A percentile compares a stretch with the other conserved stretches of the same genome.
phyloP scores from a whole-genome alignment of 2,888 invertebrate genomes.

The Busseola fusca region DNA sequence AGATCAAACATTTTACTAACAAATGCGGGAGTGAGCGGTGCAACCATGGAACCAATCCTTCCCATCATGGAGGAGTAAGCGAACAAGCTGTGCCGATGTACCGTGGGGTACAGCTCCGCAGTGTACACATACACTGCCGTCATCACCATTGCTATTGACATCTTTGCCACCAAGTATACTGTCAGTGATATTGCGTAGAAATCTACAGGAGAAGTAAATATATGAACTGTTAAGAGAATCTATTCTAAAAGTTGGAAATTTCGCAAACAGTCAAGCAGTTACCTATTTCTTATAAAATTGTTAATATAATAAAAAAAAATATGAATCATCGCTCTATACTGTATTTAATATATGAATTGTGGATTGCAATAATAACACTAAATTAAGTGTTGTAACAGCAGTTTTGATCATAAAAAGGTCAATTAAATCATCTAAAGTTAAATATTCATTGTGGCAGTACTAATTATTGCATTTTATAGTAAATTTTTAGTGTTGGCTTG shows the following conservation, averaged over 20 bases:
- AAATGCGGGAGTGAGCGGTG: slow-evolving; percentile 90
- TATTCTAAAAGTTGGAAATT: not conserved
- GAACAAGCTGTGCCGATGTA: slow-evolving; percentile 88
- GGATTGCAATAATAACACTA: not conserved
- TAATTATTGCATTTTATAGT: not conserved
- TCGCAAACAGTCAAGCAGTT: not conserved
- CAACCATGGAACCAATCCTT: slow-evolving; percentile 89
- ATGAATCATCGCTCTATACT: not conserved
- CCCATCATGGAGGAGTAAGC: slow-evolving; percentile 90
- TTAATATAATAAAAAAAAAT: no score
- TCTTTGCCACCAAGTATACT: slow-evolving; percentile 89
- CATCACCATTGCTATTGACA: slow-evolving; percentile 88
- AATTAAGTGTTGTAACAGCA: not conserved
- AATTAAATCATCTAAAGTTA: not conserved
- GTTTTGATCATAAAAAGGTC: not conserved
- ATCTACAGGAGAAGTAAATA: slow-evolving; percentile 41
- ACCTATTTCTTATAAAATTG: no score
- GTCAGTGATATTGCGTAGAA: slow-evolving; percentile 74
- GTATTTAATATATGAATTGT: not conserved
- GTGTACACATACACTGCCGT: slow-evolving; percentile 89
- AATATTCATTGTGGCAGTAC: not conserved
- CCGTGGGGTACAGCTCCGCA: slow-evolving; percentile 90
- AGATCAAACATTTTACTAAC: slow-evolving; percentile 72
- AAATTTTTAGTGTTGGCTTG: not conserved
- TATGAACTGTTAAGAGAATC: not conserved